Evolutionary conservation across 2,888 invertebrate species (phyloP).

Genomic region (Dryococelus australis): DNA sequence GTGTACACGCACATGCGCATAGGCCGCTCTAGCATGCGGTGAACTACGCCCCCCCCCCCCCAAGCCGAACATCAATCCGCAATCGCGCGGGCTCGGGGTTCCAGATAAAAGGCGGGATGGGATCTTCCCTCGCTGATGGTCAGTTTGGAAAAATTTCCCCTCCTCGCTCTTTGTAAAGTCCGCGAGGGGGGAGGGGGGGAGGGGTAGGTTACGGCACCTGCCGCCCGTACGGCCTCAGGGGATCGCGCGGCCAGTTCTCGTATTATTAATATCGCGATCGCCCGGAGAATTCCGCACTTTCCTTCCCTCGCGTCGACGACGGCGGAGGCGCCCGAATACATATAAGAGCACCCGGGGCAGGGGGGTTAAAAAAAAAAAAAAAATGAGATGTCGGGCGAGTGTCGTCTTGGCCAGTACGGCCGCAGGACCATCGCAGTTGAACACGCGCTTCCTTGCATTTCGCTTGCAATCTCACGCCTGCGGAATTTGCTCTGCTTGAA

Average conservation of each 20-base stretch:
- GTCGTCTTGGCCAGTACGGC: not conserved
- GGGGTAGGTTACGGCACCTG: not conserved
- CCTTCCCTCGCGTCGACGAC: not conserved
- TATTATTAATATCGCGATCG: conserved; percentile 28
- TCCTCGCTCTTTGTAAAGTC: conserved; percentile 22
- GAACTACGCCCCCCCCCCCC: not conserved
- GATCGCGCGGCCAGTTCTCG: conserved; percentile 12
- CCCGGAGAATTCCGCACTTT: not conserved
- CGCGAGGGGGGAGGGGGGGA: not conserved
- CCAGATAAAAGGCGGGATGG: not conserved
- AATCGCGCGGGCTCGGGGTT: not conserved
- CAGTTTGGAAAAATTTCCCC: conserved; percentile 22
- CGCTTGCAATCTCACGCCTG: too few relatives aligned
- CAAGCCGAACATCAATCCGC: conserved; percentile 24
- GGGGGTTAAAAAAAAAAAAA: not conserved
- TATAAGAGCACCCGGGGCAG: not conserved
- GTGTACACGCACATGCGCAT: not conserved
- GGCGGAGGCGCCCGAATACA: not conserved
- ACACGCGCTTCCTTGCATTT: not conserved
- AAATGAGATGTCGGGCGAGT: conserved; percentile 3
- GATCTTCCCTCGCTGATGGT: not conserved
- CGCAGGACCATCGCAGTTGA: not conserved
- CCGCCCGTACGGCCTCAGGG: not conserved
- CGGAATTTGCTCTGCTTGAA: too few relatives aligned
- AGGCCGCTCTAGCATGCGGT: not conserved